Percentiles rank a stretch among this genome's conserved stretches.
phyloP scores from a whole-genome alignment of 1,140 invertebrate species.

The Aphidius gifuensis region DNA sequence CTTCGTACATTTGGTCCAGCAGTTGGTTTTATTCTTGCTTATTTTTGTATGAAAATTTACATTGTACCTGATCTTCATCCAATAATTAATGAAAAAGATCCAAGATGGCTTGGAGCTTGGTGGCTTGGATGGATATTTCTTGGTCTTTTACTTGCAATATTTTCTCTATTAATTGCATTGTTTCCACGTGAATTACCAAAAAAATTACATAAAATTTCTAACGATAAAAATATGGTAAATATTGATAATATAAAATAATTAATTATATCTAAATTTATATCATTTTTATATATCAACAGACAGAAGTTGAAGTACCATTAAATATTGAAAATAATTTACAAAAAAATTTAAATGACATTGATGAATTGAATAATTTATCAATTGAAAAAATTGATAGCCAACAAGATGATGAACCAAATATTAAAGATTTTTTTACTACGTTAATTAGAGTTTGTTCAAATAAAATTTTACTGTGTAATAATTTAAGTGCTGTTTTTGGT shows the following conservation, averaged over 20 bases:
- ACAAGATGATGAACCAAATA: conserved; percentile 34
- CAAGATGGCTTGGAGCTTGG: conserved; percentile 70
- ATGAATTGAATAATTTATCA: conserved; percentile 23
- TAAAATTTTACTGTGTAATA: conserved; percentile 61
- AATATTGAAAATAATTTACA: conserved; percentile 23
- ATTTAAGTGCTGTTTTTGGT: conserved; percentile 60
- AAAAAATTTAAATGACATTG: not conserved
- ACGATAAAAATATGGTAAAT: too few relatives aligned
- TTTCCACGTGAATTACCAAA: conserved; percentile 60
- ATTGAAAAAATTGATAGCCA: conserved; percentile 23
- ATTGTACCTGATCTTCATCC: conserved; percentile 65
- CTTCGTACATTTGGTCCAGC: conserved; percentile 59
- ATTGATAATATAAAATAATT: too few relatives aligned
- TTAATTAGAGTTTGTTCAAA: conserved; percentile 61
- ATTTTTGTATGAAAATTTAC: conserved; percentile 60
- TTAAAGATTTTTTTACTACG: conserved; percentile 58
- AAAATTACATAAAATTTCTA: not conserved
- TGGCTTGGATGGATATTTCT: conserved; percentile 68
- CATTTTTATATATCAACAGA: conserved; percentile 22
- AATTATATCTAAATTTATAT: not conserved
- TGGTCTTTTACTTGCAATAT: conserved; percentile 58
- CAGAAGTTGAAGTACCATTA: conserved; percentile 36
- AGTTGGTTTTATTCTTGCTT: conserved; percentile 59
- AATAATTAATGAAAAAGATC: conserved; percentile 62
- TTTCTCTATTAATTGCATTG: conserved; percentile 59